Base-by-base conservation (phyloP, 2,888 invertebrate genomes). In the Reticulitermes lucifugus region DNA sequence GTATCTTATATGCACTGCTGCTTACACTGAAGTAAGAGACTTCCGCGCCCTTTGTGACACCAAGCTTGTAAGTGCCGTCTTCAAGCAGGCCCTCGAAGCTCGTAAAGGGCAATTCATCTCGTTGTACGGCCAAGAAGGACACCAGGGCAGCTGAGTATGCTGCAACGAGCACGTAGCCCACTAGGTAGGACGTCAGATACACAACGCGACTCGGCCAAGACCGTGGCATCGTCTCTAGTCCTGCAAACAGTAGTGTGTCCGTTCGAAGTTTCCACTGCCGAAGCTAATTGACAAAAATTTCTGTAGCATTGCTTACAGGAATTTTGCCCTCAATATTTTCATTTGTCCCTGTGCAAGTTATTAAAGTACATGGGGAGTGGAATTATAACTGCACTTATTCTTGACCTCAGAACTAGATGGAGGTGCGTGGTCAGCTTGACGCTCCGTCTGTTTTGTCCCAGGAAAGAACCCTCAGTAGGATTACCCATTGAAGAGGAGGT, bases 1-100 rank as follows among this genome's bases (percentile, higher is more conserved):
- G 10, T 12, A 46, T 7, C 10, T 6, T 46, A 46, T 5, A 12
- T 71, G 0, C 21, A 35, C 60, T 60, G 25, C 25, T 46, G 4
- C 77, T 6, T 77, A 77, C 77, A 77, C 46, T 77, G 46, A 77
- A 77, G 29, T 77, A 77, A 3, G 77, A 77, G 4, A 77, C n/a
- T 46, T 77, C 77, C 41, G 77, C 77, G 29, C 77, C 77, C 41
- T 46, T 46, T 22, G 77, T 77, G 46, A 77, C 46, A n/a, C 77
- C 77, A 21, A 77, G 77, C 10, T 77, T 51, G 51, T 77, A 77
- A 1, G 77, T 77, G 18, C 77, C 77, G 41, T 77, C 77, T 18
- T 25, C 14, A 7, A 77, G 77, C 22, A 77, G 43, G 18, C 75
- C 75, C 35, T 35, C 21, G n/a, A 46, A 75, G 46, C 75, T 43